Conservation (phyloP, 2,888 invertebrate species). For the Mimachlamys varia region DNA sequence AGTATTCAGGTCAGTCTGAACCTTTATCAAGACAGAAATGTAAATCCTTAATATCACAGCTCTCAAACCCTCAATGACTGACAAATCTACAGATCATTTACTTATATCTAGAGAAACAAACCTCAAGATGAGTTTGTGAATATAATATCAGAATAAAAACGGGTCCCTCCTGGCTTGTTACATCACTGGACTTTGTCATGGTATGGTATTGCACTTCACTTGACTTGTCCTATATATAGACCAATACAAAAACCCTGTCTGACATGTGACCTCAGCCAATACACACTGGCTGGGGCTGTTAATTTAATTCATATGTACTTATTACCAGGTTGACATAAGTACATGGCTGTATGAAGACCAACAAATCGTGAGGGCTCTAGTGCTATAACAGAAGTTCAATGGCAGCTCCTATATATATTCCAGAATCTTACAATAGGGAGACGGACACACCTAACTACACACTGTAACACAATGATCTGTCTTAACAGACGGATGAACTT, state of each 20-base stretch:
- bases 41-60: no score
- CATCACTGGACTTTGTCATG: background rate
- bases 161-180: no score
- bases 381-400: background rate
- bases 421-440: background rate
- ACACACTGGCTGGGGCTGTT: no score
- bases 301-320: background rate
- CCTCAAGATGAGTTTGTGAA: no score
- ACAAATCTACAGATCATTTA: no score
- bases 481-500: background rate
- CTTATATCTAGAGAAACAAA: no score
- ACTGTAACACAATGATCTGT: background rate
- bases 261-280: no score
- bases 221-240: background rate
- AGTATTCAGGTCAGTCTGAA: no score
- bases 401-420: background rate
- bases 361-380: background rate
- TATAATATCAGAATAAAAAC: no score
- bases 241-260: background rate
- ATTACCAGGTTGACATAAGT: background rate
- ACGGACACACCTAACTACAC: background rate
- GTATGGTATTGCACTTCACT: background rate
- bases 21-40: no score
- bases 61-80: no score
- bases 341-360: background rate